Conservation (phyloP, 2,888 invertebrate species). For the Lepas anatifera region DNA sequence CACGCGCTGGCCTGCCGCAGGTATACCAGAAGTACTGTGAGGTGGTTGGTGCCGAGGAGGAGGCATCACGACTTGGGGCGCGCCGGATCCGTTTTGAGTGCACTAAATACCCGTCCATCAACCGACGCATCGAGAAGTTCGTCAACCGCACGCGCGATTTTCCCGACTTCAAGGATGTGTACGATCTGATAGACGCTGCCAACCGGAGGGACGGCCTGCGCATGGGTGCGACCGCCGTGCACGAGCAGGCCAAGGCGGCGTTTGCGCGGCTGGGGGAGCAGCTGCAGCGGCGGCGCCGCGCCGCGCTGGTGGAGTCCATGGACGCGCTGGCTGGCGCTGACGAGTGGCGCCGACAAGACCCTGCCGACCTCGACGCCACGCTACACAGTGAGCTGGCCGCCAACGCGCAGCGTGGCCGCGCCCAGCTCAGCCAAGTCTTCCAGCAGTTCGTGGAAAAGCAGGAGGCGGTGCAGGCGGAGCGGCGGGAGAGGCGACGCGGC, state of each 20-base stretch:
- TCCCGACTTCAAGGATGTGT: conserved; percentile 38
- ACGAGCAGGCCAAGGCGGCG: conserved; percentile 42
- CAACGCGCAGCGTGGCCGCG: conserved; percentile 38
- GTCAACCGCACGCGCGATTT: conserved; percentile 36
- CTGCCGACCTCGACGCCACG: conserved; percentile 43
- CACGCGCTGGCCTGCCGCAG: too few relatives aligned
- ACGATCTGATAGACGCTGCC: conserved; percentile 31
- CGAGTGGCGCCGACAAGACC: conserved; percentile 37
- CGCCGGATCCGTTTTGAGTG: conserved; percentile 31
- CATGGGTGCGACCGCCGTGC: conserved; percentile 24
- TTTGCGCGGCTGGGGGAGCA: conserved; percentile 52
- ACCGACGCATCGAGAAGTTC: conserved; percentile 34
- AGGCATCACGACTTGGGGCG: not conserved
- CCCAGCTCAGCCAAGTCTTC: conserved; percentile 27
- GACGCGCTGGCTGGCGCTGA: conserved; percentile 43
- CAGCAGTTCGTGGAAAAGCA: conserved; percentile 20
- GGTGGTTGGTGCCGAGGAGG: not conserved
- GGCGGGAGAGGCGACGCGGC: not conserved
- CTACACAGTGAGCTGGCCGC: conserved; percentile 45
- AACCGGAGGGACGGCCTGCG: conserved; percentile 31
- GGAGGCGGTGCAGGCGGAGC: conserved; percentile 6
- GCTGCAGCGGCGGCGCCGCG: conserved; percentile 49
- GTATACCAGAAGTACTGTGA: not conserved
- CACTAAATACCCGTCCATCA: conserved; percentile 43
- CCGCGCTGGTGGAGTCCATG: conserved; percentile 38